These are phyloP conservation scores for Cephalopterus ornatus DNA, from an alignment of 2,113 vertebrate species.

Conservation along the genomic window DNA sequence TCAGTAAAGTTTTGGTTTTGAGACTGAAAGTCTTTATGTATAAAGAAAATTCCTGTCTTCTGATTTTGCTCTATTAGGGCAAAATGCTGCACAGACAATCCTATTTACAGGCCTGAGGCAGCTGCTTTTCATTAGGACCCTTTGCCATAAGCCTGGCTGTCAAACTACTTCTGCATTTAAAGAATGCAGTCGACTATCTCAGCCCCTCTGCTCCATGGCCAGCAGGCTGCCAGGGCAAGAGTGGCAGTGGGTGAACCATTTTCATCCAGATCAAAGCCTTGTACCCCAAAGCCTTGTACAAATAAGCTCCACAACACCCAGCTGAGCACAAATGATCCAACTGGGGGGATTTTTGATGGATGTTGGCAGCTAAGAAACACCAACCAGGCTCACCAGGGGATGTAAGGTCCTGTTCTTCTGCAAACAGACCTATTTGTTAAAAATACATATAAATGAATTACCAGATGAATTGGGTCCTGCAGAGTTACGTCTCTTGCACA, in stretches of 20 bases:
- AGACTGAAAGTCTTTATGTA: background rate
- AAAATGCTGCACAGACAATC: background rate
- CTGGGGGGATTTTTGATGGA: background rate
- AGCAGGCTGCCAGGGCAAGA: background rate
- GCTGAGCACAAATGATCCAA: background rate
- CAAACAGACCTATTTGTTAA: background rate
- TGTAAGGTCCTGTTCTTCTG: too few relatives aligned
- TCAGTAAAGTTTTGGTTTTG: background rate
- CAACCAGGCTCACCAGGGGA: rapidly evolving
- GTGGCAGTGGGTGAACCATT: rapidly evolving
- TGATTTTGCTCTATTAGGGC: background rate
- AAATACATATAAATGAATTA: rapidly evolving
- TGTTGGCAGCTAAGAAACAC: background rate
- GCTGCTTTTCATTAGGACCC: slow-evolving; percentile 14
- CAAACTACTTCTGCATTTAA: background rate
- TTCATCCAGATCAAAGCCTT: background rate
- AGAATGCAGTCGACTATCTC: background rate
- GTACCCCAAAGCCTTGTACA: background rate
- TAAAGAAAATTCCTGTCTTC: background rate
- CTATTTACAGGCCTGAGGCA: background rate
- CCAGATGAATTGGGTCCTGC: background rate
- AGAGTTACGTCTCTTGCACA: rapidly evolving
- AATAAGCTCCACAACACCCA: background rate
- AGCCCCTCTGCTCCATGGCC: background rate
- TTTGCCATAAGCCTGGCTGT: background rate